Conservation (phyloP, 2,888 invertebrate species). For the Eupithecia abbreviata region DNA sequence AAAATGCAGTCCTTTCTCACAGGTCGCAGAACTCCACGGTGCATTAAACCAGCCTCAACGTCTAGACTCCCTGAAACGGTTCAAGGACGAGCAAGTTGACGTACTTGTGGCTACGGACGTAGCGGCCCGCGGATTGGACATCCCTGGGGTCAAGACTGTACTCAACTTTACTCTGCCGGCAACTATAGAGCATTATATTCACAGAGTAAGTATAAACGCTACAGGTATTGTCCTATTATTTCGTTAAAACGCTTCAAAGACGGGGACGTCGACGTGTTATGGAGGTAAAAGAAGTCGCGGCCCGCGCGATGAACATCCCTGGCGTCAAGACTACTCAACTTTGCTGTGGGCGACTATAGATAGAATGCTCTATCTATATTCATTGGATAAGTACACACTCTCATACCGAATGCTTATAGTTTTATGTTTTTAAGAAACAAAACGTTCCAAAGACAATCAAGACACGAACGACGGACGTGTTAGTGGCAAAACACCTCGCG, state of each 20-base stretch:
- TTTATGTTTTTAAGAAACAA: constrained; percentile 45
- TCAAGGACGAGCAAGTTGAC: constrained; percentile 93
- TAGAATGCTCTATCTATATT: too few species aligned
- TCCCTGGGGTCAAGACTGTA: constrained; percentile 98
- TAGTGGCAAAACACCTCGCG: constrained; percentile 96
- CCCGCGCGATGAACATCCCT: constrained; percentile 97
- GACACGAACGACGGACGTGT: constrained; percentile 86
- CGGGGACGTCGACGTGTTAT: constrained; percentile 90
- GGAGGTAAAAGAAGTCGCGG: constrained; percentile 96
- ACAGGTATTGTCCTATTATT: too few species aligned
- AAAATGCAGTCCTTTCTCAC: too few species aligned
- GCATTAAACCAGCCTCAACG: constrained; percentile 98
- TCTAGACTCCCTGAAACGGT: constrained; percentile 93
- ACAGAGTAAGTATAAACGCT: constrained; percentile 82
- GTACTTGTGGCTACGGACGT: constrained; percentile 97
- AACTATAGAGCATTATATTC: constrained; percentile 97
- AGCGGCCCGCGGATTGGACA: constrained; percentile 97
- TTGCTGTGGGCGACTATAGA: too few species aligned
- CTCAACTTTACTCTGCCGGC: constrained; percentile 98
- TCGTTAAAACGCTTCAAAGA: constrained; percentile 90
- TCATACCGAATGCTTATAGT: too few species aligned
- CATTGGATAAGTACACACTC: too few species aligned
- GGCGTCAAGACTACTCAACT: constrained; percentile 85
- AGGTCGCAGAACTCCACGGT: constrained; percentile 95
- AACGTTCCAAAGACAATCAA: constrained; percentile 93